Evolutionary conservation across 1,140 invertebrate species (phyloP).

Genomic region (Theocolax elegans): DNA sequence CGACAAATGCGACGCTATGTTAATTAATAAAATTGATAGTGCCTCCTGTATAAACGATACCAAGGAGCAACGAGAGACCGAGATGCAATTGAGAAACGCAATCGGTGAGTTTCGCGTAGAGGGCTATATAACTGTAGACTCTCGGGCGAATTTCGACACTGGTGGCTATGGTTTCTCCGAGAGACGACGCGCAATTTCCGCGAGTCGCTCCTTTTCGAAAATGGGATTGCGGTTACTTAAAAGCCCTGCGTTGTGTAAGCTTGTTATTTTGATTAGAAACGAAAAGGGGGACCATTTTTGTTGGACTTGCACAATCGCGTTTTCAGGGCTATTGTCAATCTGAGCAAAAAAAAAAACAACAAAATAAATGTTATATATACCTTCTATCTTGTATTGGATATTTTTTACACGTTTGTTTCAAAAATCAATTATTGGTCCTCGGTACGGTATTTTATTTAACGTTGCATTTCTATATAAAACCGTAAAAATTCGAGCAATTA

Average conservation of each 20-base stretch:
- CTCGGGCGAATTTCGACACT: conserved; percentile 31
- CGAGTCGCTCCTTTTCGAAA: conserved; percentile 36
- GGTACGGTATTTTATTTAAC: no score
- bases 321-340: no score
- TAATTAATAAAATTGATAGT: conserved; percentile 33
- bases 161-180: background rate
- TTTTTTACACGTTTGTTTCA: no score
- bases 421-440: no score
- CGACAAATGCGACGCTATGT: conserved; percentile 1
- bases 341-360: no score
- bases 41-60: conserved; percentile 2
- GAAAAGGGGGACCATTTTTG: background rate
- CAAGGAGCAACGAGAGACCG: background rate
- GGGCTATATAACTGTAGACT: conserved; percentile 1
- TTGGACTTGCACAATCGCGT: background rate
- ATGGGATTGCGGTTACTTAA: conserved; percentile 40
- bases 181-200: conserved; percentile 23
- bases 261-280: conserved; percentile 32
- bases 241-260: conserved; percentile 21
- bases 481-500: no score
- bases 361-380: no score
- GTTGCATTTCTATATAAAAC: no score
- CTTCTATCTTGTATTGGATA: no score
- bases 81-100: conserved; percentile 29
- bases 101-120: conserved; percentile 19